phyloP scores from a whole-genome alignment of 2,113 vertebrate species.

The Lucifuga dentata region DNA sequence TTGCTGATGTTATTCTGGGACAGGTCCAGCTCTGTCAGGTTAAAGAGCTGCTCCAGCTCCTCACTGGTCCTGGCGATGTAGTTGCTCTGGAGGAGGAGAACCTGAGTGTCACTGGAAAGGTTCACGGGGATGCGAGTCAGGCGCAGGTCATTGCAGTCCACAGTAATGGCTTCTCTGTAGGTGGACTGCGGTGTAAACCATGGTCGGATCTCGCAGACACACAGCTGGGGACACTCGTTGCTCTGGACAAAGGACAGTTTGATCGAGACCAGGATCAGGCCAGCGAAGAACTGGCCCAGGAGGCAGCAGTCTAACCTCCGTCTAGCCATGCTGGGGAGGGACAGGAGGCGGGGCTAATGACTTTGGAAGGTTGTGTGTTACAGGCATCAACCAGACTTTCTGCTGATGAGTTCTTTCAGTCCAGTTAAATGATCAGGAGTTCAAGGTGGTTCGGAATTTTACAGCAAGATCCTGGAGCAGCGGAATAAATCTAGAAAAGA shows the following conservation, averaged over 20 bases:
- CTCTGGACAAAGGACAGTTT: slow-evolving; percentile 83
- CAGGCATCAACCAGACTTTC: slow-evolving; percentile 75
- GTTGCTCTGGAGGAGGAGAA: slow-evolving; percentile 97
- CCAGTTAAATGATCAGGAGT: slow-evolving; percentile 27
- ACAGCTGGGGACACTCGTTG: slow-evolving; percentile 94
- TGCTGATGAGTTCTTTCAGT: slow-evolving; percentile 43
- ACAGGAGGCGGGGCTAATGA: slow-evolving; percentile 60
- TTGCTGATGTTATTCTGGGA: slow-evolving; percentile 98
- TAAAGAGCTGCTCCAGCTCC: slow-evolving; percentile 94
- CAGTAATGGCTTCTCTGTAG: slow-evolving; percentile 95
- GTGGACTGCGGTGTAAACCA: slow-evolving; percentile 99
- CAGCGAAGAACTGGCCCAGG: slow-evolving; percentile 81
- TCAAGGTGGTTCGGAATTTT: slow-evolving; percentile 23
- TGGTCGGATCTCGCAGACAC: slow-evolving; percentile 95
- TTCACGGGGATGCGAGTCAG: slow-evolving; percentile 94
- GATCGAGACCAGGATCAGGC: slow-evolving; percentile 81
- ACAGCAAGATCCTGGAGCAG: slow-evolving; percentile 41
- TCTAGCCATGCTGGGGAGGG: slow-evolving; percentile 85
- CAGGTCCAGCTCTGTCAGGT: slow-evolving; percentile 95
- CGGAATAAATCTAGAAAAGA: slow-evolving; percentile 63
- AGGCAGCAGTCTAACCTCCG: slow-evolving; percentile 66
- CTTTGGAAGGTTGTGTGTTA: slow-evolving; percentile 50
- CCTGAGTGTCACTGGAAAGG: slow-evolving; percentile 96
- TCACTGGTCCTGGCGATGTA: slow-evolving; percentile 92
- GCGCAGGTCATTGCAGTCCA: slow-evolving; percentile 98